Evolutionary conservation across 2,888 invertebrate genomes (phyloP), one percentile per base, ranked within the genome.

Genomic region (Lycocerus yunnanus): DNA sequence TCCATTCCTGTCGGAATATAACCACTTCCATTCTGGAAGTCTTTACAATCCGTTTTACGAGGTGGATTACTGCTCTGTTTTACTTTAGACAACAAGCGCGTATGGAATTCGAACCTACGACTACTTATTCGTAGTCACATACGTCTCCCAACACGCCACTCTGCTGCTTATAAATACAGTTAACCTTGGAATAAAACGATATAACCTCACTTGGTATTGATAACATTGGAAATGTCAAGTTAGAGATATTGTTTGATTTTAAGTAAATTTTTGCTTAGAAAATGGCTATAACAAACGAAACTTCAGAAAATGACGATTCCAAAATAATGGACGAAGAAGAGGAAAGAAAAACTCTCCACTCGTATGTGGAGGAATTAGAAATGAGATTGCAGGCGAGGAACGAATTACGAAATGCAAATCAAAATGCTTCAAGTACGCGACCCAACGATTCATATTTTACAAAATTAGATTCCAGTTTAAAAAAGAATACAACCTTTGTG

Each of bases 401-500:
- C 83, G 90, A 93, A 86, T 83, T 93, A 81, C 87, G 95, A 81
- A 89, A 90, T 82, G 88, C 90, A 13, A 92, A 92, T 84, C 84
- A 89, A 81, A 93, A 93, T 85, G 90, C 92, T 66, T 88, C 87
- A 79, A 91, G 90, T 79, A 88, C 88, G 1, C 89, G 93, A 67
- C 94, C 96, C n/a, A 94, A 93, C 72, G 97, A 97, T 80, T 91
- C 93, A 15, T 90, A 94, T 84, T 96, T 97, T 84, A 93, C 93
- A 13, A 95, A 95, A 86, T 88, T 99, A 66, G 99, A 99, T 86
- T 98, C 98, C 0, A 98, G 95, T 82, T 88, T 99, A n/a, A 99
- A 98, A 87, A 98, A 97, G 85, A 99, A 99, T 83, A 98, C 98
- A 1, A 96, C 98, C 0, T 99, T 99, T 87, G 98, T 99, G 0